Evolutionary conservation across 2,888 invertebrate species (phyloP).

Genomic region (Alsophila aescularia): DNA sequence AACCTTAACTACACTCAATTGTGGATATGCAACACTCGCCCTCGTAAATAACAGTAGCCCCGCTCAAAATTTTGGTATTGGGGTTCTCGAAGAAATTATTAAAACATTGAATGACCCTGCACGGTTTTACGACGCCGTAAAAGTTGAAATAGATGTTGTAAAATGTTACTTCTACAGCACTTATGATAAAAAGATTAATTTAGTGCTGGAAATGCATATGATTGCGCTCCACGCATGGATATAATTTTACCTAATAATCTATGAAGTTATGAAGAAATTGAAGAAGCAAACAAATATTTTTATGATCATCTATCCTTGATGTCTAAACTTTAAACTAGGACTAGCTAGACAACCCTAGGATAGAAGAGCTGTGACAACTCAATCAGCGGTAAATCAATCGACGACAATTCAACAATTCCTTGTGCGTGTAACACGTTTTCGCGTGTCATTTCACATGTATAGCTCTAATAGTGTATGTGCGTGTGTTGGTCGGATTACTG

Average conservation of each 20-base stretch:
- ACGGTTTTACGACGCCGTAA: conserved; percentile 62
- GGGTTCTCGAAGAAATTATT: conserved; percentile 57
- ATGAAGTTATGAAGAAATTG: background rate
- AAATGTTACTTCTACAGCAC: conserved; percentile 42
- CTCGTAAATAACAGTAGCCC: conserved; percentile 65
- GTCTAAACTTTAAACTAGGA: too few relatives aligned
- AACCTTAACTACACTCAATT: conserved; percentile 63
- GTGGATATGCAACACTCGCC: conserved; percentile 59
- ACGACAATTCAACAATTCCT: conserved; percentile 8
- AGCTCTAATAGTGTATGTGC: conserved; percentile 20
- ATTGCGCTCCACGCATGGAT: background rate
- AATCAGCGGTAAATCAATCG: conserved; percentile 21
- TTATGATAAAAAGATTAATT: conserved; percentile 47
- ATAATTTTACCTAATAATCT: conserved; percentile 1
- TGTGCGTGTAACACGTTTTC: conserved; percentile 21
- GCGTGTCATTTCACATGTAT: conserved; percentile 15
- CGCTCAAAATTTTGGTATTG: conserved; percentile 58
- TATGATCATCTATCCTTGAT: too few relatives aligned
- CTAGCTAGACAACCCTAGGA: background rate
- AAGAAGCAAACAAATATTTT: too few relatives aligned
- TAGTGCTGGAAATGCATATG: conserved; percentile 15
- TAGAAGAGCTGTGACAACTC: conserved; percentile 3
- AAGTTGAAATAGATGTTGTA: conserved; percentile 51
- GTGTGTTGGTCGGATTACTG: conserved; percentile 18
- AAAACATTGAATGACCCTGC: conserved; percentile 59